Evolutionary conservation across 2,113 vertebrate genomes (phyloP).

Genomic region (Panthera uncia): DNA sequence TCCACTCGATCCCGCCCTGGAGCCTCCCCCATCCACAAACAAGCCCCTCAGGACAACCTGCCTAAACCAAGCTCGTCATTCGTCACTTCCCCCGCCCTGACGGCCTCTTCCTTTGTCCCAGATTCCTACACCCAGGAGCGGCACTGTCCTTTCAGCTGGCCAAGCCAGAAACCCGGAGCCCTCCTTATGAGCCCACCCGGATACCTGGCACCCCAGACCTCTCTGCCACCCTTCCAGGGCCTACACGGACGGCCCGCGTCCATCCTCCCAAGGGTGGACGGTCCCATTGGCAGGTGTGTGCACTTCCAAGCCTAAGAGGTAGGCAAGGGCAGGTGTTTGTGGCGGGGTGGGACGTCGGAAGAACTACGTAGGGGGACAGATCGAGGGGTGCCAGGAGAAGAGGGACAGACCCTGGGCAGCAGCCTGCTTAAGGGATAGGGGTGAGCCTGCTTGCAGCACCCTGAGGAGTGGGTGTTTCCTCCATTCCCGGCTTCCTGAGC

Average conservation of each 20-base stretch:
- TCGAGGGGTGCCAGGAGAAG: not conserved
- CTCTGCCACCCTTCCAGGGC: not conserved
- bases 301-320: accelerated
- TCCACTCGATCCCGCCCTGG: accelerated
- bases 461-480: not conserved
- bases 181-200: not conserved
- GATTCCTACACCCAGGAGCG: no score
- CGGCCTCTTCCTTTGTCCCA: not conserved
- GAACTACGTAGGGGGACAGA: not conserved
- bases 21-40: not conserved
- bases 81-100: accelerated
- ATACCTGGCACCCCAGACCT: not conserved
- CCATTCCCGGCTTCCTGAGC: not conserved
- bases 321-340: not conserved
- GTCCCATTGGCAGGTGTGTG: accelerated
- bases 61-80: not conserved
- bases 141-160: not conserved
- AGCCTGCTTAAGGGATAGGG: no score
- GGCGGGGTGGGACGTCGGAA: not conserved
- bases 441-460: not conserved
- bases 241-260: not conserved
- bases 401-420: no score
- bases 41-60: not conserved
- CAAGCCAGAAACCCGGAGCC: not conserved
- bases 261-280: not conserved